phyloP scores from a whole-genome alignment of 2,797 vertebrate genomes.

The Silurus lanzhouensis region DNA sequence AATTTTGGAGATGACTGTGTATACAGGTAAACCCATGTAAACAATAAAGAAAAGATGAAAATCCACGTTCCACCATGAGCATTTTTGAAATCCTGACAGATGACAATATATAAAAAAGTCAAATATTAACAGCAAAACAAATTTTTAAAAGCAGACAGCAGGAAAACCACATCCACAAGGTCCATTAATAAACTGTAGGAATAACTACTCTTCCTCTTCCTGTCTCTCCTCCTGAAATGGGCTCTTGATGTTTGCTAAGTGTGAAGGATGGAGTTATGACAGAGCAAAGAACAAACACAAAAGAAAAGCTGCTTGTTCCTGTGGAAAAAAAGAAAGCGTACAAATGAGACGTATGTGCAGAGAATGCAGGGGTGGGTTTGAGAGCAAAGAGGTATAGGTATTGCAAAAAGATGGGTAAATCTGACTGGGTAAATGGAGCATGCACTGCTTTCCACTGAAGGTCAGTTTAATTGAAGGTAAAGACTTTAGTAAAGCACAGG shows the following conservation, averaged over 20 bases:
- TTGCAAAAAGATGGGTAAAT: slow-evolving; percentile 53
- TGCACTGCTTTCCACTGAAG: slow-evolving; percentile 34
- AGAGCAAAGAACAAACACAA: slow-evolving; percentile 19
- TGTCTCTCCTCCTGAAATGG: neutral
- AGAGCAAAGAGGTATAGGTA: neutral
- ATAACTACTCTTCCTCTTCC: neutral
- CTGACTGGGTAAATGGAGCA: slow-evolving; percentile 45
- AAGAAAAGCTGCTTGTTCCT: slow-evolving; percentile 6
- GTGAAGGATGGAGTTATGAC: slow-evolving; percentile 4
- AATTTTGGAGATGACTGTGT: neutral
- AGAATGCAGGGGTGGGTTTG: neutral
- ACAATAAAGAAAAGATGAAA: neutral
- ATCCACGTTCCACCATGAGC: neutral
- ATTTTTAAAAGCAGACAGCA: neutral
- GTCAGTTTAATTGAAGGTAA: slow-evolving; percentile 56
- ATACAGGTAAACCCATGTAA: neutral
- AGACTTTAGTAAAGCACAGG: slow-evolving; percentile 30
- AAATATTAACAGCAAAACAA: neutral
- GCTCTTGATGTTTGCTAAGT: slow-evolving; percentile 18
- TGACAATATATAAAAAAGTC: neutral
- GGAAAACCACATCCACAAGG: neutral
- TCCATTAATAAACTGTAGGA: slow-evolving; percentile 21
- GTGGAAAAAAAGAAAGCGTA: neutral
- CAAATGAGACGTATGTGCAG: neutral
- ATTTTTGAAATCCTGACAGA: neutral